Percentiles rank a stretch among this genome's conserved stretches.
Evolutionary conservation across 2,113 vertebrate species (phyloP).

Genomic region (Patagioenas fasciata): DNA sequence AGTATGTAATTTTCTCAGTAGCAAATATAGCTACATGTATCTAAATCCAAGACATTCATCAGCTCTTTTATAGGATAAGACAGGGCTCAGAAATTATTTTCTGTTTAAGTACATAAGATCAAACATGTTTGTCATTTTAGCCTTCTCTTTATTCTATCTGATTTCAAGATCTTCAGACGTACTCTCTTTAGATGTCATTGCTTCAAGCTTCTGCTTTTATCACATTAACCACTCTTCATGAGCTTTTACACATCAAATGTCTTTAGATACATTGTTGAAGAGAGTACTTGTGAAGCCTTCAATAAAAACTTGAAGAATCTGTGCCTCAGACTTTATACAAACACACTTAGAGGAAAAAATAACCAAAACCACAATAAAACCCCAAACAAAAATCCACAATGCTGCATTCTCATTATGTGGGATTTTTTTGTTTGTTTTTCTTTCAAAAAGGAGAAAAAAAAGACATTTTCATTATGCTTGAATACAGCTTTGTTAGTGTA

Average conservation of each 20-base stretch:
- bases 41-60: conserved; percentile 46
- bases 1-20: conserved; percentile 34
- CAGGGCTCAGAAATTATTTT: conserved; percentile 58
- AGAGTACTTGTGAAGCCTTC: conserved; percentile 7
- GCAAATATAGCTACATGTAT: conserved; percentile 48
- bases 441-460: neutral
- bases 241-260: conserved; percentile 52
- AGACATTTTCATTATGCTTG: neutral
- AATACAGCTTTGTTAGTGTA: neutral
- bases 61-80: conserved; percentile 48
- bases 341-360: neutral
- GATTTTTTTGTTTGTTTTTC: no score
- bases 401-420: neutral
- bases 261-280: conserved; percentile 51
- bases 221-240: conserved; percentile 48
- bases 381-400: neutral
- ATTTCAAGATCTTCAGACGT: conserved; percentile 48
- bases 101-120: conserved; percentile 34
- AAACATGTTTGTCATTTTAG: conserved; percentile 58
- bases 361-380: neutral
- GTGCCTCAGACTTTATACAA: conserved; percentile 28
- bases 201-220: conserved; percentile 57
- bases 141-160: conserved; percentile 43
- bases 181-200: conserved; percentile 43
- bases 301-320: conserved; percentile 5